Percentiles rank a stretch among this genome's conserved stretches.
Conservation (phyloP, 2,797 vertebrate species). For the Lagodon rhomboides region DNA sequence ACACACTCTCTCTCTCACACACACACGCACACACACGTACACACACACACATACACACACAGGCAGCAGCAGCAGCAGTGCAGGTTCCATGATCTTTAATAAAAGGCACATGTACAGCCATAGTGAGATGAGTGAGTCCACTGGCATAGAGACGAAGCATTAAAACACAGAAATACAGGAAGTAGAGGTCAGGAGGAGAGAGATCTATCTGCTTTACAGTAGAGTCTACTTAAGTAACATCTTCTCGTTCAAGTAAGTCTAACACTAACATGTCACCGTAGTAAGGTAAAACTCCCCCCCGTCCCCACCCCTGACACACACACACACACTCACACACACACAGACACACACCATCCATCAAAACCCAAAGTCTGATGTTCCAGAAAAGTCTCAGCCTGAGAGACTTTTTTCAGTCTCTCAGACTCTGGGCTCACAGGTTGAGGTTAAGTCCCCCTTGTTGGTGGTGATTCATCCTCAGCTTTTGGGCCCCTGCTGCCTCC, state of each 20-base stretch:
- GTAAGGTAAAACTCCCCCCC: slow-evolving; percentile 46
- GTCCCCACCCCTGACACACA: slow-evolving; percentile 6
- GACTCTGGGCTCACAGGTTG: slow-evolving; percentile 31
- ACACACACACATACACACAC: neutral
- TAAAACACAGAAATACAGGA: slow-evolving; percentile 85
- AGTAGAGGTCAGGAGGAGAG: slow-evolving; percentile 82
- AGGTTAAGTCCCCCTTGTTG: slow-evolving; percentile 9
- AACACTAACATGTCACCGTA: slow-evolving; percentile 76
- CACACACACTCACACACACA: slow-evolving; percentile 34
- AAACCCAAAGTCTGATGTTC: slow-evolving; percentile 33
- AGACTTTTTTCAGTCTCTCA: slow-evolving; percentile 12
- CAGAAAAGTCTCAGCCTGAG: slow-evolving; percentile 30
- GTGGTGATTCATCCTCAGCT: neutral
- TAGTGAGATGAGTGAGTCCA: slow-evolving; percentile 87
- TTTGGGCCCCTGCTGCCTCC: neutral
- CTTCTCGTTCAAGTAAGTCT: slow-evolving; percentile 85
- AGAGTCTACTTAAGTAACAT: slow-evolving; percentile 80
- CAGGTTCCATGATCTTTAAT: slow-evolving; percentile 89
- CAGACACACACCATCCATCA: slow-evolving; percentile 28
- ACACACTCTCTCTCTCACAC: neutral
- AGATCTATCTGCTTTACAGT: slow-evolving; percentile 81
- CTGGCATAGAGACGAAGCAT: slow-evolving; percentile 85
- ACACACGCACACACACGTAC: neutral
- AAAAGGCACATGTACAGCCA: slow-evolving; percentile 92
- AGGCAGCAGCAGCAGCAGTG: slow-evolving; percentile 19